Evolutionary conservation across 1,140 invertebrate genomes (phyloP).

Genomic region (Drosophila repleta): DNA sequence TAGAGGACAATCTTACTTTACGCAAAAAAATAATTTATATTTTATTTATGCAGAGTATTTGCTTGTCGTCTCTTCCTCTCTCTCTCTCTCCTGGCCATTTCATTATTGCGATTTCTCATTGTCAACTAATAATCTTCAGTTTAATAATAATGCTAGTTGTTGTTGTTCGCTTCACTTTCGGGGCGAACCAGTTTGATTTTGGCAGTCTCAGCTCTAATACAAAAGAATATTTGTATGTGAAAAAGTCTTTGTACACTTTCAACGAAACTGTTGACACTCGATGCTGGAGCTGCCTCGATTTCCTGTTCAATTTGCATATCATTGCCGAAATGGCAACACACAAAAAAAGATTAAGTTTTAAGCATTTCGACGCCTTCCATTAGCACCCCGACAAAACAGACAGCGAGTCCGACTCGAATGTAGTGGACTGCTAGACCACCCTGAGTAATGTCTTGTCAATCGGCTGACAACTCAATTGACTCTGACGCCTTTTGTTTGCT

Average conservation of each 20-base stretch:
- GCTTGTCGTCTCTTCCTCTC: neutral
- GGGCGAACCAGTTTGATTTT: slow-evolving; percentile 60
- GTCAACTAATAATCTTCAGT: slow-evolving; percentile 55
- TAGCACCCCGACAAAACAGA: slow-evolving; percentile 19
- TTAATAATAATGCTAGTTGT: slow-evolving; percentile 47
- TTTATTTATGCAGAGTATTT: slow-evolving; percentile 10
- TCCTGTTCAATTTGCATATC: slow-evolving; percentile 70
- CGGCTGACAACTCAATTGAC: slow-evolving; percentile 69
- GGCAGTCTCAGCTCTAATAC: slow-evolving; percentile 31
- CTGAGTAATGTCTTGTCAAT: slow-evolving; percentile 55
- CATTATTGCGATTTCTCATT: slow-evolving; percentile 28
- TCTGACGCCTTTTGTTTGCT: slow-evolving; percentile 26
- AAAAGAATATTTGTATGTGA: slow-evolving; percentile 32
- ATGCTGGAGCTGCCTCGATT: slow-evolving; percentile 24
- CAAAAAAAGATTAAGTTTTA: neutral
- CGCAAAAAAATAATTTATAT: too few relatives aligned
- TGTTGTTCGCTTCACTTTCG: slow-evolving; percentile 52
- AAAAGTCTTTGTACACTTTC: slow-evolving; percentile 55
- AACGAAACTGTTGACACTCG: slow-evolving; percentile 39
- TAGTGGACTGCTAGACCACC: slow-evolving; percentile 45
- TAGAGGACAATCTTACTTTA: too few relatives aligned
- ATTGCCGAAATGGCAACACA: slow-evolving; percentile 13
- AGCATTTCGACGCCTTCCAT: slow-evolving; percentile 40
- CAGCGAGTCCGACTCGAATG: neutral
- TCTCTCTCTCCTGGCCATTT: neutral